Conservation (phyloP, 2,797 vertebrate genomes). For the Gallinago stenura region DNA sequence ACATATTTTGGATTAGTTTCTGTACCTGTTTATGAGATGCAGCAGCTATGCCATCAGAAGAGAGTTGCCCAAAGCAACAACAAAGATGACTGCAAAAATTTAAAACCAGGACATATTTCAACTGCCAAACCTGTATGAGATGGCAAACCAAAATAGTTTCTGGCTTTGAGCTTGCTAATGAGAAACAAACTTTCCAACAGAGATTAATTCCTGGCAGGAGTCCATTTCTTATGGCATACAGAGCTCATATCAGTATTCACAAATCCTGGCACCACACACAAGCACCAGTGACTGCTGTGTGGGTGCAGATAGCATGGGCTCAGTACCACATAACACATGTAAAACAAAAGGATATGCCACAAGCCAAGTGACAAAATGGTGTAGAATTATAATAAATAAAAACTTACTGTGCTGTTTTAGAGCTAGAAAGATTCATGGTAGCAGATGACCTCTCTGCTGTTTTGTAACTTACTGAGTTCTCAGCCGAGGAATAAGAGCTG, state of each 20-base stretch:
- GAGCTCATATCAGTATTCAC: not conserved
- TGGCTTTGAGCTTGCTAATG: not conserved
- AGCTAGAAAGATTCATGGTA: not conserved
- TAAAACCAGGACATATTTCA: not conserved
- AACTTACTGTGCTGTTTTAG: slow-evolving; percentile 68
- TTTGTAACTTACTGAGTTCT: slow-evolving; percentile 47
- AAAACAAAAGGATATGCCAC: not conserved
- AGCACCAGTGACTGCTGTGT: not conserved
- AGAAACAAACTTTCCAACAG: not conserved
- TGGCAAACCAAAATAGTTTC: not conserved
- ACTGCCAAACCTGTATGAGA: not conserved
- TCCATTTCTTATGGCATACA: not conserved
- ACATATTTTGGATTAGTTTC: not conserved
- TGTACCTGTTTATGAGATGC: not conserved
- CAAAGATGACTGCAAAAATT: not conserved
- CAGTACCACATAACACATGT: not conserved
- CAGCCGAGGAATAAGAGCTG: not conserved
- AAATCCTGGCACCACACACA: not conserved
- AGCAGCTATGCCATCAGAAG: not conserved
- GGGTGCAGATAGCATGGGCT: not conserved
- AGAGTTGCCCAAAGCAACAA: not conserved
- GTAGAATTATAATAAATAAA: not conserved
- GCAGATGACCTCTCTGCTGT: slow-evolving; percentile 2
- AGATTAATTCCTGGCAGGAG: not conserved
- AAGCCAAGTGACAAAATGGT: not conserved